phyloP scores from a whole-genome alignment of 92 coral and sea anemone genomes.

The Porites cylindrica region DNA sequence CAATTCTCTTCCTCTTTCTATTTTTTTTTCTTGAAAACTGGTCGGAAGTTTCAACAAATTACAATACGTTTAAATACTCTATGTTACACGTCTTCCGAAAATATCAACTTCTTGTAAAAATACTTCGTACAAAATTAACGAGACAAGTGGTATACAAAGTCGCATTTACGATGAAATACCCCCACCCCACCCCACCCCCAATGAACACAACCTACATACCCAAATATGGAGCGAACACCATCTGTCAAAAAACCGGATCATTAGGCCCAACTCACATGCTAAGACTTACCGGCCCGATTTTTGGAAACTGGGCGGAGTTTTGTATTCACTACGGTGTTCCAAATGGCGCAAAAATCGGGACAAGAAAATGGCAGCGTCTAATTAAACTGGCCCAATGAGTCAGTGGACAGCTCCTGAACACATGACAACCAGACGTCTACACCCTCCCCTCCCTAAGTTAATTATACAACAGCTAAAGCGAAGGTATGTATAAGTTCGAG shows the following conservation, averaged over 20 bases:
- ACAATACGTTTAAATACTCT: slow-evolving; percentile 76
- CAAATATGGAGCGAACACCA: not conserved
- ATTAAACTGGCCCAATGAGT: no score
- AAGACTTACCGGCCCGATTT: no score
- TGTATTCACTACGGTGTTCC: no score
- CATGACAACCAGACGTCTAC: not conserved
- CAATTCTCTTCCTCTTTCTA: slow-evolving; percentile 22
- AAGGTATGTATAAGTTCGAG: slow-evolving; percentile 7
- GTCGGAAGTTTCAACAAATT: slow-evolving; percentile 47
- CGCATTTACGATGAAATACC: slow-evolving; percentile 6
- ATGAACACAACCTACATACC: not conserved
- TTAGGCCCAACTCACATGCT: no score
- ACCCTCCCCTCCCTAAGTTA: slow-evolving; percentile 5
- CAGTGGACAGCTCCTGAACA: not conserved
- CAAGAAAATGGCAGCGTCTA: no score
- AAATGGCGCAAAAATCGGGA: no score
- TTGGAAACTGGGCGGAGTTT: no score
- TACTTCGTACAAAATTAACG: slow-evolving; percentile 86
- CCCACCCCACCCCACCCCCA: not conserved
- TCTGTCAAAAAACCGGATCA: not conserved
- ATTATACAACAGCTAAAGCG: slow-evolving; percentile 13
- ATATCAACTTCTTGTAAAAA: slow-evolving; percentile 89
- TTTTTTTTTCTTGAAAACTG: slow-evolving; percentile 32
- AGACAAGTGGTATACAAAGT: slow-evolving; percentile 39
- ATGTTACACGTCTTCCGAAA: slow-evolving; percentile 81